phyloP scores from a whole-genome alignment of 2,888 invertebrate species.

The Melanophora roralis region DNA sequence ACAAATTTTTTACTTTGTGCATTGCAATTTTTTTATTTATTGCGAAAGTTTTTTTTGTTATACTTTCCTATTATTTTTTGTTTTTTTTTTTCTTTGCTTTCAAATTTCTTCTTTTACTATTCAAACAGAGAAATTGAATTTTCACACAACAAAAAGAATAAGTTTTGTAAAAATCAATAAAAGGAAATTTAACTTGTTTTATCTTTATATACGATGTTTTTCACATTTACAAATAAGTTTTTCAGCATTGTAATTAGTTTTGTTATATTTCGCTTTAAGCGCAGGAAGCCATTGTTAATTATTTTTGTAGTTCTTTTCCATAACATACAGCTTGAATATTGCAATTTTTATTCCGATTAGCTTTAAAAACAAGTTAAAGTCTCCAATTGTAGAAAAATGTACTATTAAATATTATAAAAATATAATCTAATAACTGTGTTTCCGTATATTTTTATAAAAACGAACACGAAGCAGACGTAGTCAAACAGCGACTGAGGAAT shows the following conservation, averaged over 20 bases:
- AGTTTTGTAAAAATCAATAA: slow-evolving; percentile 55
- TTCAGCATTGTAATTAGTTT: slow-evolving; percentile 5
- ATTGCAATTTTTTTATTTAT: slow-evolving; percentile 16
- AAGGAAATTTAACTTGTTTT: slow-evolving; percentile 52
- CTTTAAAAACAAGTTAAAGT: slow-evolving; percentile 12
- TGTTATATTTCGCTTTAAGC: slow-evolving; percentile 16
- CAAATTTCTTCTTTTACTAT: not conserved
- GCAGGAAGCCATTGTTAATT: slow-evolving; percentile 26
- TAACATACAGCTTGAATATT: not conserved
- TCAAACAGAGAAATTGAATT: slow-evolving; percentile 50
- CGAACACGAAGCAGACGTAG: slow-evolving; percentile 45
- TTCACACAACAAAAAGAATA: slow-evolving; percentile 48
- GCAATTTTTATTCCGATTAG: slow-evolving; percentile 8
- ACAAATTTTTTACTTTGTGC: not conserved
- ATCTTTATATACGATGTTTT: not conserved
- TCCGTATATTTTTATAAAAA: slow-evolving; percentile 7
- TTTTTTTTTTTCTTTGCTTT: not conserved
- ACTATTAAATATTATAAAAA: slow-evolving; percentile 29
- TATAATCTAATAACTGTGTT: not conserved
- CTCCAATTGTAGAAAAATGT: slow-evolving; percentile 38
- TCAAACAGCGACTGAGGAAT: slow-evolving; percentile 33
- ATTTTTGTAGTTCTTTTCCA: not conserved
- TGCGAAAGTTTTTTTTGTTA: not conserved
- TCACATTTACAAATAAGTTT: not conserved
- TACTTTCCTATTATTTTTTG: not conserved